phyloP scores from a whole-genome alignment of 2,797 vertebrate genomes.

The Spondyliosoma cantharus region DNA sequence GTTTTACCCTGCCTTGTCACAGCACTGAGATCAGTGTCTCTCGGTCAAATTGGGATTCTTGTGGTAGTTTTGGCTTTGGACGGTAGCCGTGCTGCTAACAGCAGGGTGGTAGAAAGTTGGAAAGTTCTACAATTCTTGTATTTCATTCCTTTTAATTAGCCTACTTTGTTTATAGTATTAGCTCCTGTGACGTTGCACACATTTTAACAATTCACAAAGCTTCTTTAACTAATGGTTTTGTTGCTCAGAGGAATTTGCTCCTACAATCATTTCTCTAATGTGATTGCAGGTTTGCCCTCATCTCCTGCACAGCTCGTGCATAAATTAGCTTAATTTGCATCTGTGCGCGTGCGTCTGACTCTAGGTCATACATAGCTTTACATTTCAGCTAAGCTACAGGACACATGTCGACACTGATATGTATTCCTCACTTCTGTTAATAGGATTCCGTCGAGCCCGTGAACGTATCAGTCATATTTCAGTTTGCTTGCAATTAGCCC shows the following conservation, averaged over 20 bases:
- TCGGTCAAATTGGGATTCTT: no score
- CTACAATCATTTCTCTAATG: not conserved
- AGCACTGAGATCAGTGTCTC: no score
- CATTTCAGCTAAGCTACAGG: constrained; percentile 17
- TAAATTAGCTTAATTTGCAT: constrained; percentile 37
- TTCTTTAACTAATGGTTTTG: not conserved
- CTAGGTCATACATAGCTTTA: constrained; percentile 18
- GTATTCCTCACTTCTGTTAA: constrained; percentile 48
- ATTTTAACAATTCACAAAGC: not conserved
- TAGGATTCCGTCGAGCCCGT: constrained; percentile 51
- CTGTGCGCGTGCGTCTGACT: constrained; percentile 5
- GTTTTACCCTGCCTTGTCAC: no score
- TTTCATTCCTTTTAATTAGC: no score
- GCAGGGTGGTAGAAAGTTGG: no score
- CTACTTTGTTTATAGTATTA: no score
- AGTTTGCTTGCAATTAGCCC: constrained; percentile 70
- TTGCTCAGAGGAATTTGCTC: not conserved
- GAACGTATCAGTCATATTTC: constrained; percentile 48
- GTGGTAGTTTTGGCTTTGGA: no score
- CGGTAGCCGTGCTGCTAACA: no score
- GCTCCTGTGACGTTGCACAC: no score
- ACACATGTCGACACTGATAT: constrained; percentile 48
- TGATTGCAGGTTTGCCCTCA: constrained; percentile 12
- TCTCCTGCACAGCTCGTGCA: not conserved
- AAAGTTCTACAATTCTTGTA: no score